A percentile compares a stretch with the other conserved stretches of the same genome.
Evolutionary conservation across 2,797 vertebrate species (phyloP).

Genomic region (Sebastolobus alascanus): DNA sequence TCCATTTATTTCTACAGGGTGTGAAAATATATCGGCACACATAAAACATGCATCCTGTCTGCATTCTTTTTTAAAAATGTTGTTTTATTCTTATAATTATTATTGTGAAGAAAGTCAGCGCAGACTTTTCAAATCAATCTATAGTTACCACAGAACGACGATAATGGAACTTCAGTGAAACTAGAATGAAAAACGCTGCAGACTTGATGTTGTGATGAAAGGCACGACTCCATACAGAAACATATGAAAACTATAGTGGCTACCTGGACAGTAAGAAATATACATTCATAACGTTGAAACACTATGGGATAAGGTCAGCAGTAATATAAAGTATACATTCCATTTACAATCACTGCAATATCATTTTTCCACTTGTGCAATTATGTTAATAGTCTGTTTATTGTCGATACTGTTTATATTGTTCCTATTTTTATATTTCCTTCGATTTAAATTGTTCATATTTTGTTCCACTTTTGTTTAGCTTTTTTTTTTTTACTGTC

Average conservation of each 20-base stretch:
- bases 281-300: background rate
- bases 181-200: background rate
- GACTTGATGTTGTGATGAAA: background rate
- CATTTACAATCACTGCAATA: too few species aligned
- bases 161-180: background rate
- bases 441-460: too few species aligned
- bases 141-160: background rate
- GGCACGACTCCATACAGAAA: background rate
- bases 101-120: background rate
- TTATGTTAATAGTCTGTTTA: too few species aligned
- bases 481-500: too few species aligned
- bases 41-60: background rate
- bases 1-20: background rate
- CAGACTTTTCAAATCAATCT: background rate
- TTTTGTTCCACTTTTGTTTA: too few species aligned
- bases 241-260: background rate
- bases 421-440: too few species aligned
- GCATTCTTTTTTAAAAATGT: background rate
- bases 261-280: background rate
- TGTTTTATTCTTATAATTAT: background rate
- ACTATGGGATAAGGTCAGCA: conserved; percentile 4
- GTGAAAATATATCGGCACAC: background rate
- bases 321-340: background rate
- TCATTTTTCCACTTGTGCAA: too few species aligned
- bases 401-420: too few species aligned